Evolutionary conservation across 2,797 vertebrate species (phyloP).

Genomic region (Hipposideros larvatus): DNA sequence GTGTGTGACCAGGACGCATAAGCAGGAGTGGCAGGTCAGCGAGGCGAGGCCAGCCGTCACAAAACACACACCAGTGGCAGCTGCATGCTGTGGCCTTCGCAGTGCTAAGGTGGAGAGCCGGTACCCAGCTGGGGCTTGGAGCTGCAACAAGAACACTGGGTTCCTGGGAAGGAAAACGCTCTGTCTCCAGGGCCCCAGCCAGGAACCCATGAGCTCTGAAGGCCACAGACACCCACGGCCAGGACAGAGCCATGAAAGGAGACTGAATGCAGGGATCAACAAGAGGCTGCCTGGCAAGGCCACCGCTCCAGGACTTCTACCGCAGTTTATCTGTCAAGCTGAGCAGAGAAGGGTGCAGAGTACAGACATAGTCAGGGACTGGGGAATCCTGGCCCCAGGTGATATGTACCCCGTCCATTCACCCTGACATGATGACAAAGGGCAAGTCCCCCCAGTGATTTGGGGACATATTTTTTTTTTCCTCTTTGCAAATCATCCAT

Average conservation of each 20-base stretch:
- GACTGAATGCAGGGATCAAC: too few relatives aligned
- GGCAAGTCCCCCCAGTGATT: not conserved
- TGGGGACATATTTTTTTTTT: not conserved
- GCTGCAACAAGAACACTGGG: slow-evolving; percentile 59
- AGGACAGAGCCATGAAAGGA: not conserved
- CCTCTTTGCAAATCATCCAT: not conserved
- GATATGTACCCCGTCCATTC: not conserved
- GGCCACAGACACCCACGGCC: not conserved
- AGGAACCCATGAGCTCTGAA: slow-evolving; percentile 16
- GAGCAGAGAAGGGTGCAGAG: not conserved
- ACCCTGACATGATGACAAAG: not conserved
- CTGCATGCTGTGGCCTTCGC: not conserved
- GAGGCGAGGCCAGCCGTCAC: slow-evolving; percentile 67
- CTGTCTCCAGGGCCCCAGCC: not conserved
- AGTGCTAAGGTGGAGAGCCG: not conserved
- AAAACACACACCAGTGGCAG: slow-evolving; percentile 67
- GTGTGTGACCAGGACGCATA: not conserved
- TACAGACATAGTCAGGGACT: not conserved
- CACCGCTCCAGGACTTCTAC: not conserved
- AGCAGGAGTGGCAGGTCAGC: not conserved
- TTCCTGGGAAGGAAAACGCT: slow-evolving; percentile 68
- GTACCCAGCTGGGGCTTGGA: slow-evolving; percentile 68
- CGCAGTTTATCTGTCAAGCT: not conserved
- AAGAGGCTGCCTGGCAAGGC: not conserved
- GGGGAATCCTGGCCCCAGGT: not conserved